Conservation (phyloP, 2,797 vertebrate species). For the Microhierax caerulescens region DNA sequence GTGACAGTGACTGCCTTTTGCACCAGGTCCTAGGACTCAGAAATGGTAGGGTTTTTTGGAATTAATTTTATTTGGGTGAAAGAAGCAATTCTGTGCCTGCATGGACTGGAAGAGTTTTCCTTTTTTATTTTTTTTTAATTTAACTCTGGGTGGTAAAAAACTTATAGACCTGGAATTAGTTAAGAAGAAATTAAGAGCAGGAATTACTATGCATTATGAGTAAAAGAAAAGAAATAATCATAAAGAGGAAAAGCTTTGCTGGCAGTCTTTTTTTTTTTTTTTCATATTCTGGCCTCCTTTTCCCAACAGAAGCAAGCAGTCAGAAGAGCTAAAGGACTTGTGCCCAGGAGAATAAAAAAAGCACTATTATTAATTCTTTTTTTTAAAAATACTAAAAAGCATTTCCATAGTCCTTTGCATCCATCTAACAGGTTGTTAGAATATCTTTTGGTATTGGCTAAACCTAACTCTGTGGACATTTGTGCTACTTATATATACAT, state of each 20-base stretch:
- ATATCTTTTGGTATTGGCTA: neutral
- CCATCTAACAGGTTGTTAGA: neutral
- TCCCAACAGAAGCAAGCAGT: neutral
- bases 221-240: neutral
- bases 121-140: neutral
- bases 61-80: neutral
- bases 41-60: neutral
- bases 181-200: neutral
- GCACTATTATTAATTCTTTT: neutral
- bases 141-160: neutral
- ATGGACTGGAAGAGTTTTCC: neutral
- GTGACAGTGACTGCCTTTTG: accelerated
- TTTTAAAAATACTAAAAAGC: neutral
- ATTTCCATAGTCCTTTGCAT: neutral
- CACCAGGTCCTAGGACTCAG: neutral
- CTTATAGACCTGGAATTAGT: neutral
- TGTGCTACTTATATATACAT: neutral
- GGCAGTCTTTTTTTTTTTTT: neutral
- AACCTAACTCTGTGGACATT: neutral
- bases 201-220: neutral
- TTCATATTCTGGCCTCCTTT: neutral
- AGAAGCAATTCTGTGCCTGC: neutral
- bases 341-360: neutral
- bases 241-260: neutral
- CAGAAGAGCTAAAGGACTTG: neutral